Percentiles rank a stretch among this genome's conserved stretches.
Conservation (phyloP, 2,113 vertebrate genomes). For the Spheniscus mendiculus region DNA sequence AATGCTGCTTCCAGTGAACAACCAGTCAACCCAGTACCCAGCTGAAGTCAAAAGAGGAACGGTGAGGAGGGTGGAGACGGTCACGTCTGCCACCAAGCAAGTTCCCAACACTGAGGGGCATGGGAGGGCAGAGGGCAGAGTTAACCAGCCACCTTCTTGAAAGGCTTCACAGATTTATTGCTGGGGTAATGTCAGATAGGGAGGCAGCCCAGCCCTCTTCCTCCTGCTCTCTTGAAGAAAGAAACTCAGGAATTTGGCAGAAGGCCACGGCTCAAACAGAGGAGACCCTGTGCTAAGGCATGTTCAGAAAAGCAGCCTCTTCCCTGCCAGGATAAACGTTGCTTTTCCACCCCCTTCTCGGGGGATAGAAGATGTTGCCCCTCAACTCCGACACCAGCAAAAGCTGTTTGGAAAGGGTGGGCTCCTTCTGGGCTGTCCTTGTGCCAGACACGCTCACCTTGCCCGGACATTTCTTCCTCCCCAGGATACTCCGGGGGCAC, state of each 20-base stretch:
- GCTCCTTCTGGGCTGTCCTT: not conserved
- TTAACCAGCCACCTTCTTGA: not conserved
- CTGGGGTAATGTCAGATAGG: not conserved
- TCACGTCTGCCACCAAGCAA: accelerated
- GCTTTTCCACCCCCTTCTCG: conserved; percentile 18
- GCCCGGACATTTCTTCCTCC: accelerated
- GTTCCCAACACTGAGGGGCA: not conserved
- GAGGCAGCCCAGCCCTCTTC: conserved; percentile 62
- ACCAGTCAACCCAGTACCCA: not conserved
- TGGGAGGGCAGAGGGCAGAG: not conserved
- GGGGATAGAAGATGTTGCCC: not conserved
- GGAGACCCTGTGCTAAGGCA: conserved; percentile 46
- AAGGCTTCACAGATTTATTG: not conserved
- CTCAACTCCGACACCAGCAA: not conserved
- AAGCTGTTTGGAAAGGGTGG: not conserved
- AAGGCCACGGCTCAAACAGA: conserved; percentile 47
- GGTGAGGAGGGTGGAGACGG: accelerated
- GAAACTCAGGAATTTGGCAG: conserved; percentile 52
- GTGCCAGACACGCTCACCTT: not conserved
- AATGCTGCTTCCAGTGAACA: accelerated
- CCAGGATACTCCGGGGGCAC: not conserved
- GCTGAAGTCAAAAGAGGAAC: not conserved
- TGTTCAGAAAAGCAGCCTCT: not conserved
- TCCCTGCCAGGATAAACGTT: conserved; percentile 56
- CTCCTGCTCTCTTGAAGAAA: conserved; percentile 42